A percentile compares a stretch with the other conserved stretches of the same genome.
Conservation (phyloP, 1,140 invertebrate genomes). For the Cotesia glomerata region DNA sequence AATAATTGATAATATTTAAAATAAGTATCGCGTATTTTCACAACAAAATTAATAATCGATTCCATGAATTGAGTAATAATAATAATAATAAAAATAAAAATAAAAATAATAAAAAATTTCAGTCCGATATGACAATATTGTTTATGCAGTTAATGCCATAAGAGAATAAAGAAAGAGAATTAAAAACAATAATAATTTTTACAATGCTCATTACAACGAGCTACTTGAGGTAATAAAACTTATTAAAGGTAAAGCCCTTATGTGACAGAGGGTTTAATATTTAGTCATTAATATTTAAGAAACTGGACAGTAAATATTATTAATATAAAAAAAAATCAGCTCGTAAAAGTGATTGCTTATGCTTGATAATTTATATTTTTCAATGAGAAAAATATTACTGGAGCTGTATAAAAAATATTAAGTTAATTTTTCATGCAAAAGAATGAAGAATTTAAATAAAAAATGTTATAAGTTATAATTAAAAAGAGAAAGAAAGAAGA, state of each 20-base stretch:
- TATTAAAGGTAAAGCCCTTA: not conserved
- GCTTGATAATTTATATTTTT: slow-evolving; percentile 62
- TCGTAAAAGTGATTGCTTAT: slow-evolving; percentile 45
- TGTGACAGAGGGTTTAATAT: slow-evolving; percentile 17
- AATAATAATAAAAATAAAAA: slow-evolving; percentile 21
- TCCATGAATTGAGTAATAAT: slow-evolving; percentile 7
- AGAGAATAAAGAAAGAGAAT: slow-evolving; percentile 24
- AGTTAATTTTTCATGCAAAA: not conserved
- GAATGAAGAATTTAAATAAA: slow-evolving; percentile 8
- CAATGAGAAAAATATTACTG: slow-evolving; percentile 45
- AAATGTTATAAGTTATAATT: slow-evolving; percentile 20
- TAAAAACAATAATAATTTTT: slow-evolving; percentile 31
- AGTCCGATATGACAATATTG: slow-evolving; percentile 56
- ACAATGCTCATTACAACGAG: slow-evolving; percentile 6
- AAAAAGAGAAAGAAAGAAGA: slow-evolving; percentile 17
- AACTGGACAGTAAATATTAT: slow-evolving; percentile 1
- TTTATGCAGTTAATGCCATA: slow-evolving; percentile 43
- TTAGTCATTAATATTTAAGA: slow-evolving; percentile 59
- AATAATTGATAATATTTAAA: slow-evolving; percentile 35
- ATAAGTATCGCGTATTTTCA: slow-evolving; percentile 31
- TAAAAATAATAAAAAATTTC: slow-evolving; percentile 28
- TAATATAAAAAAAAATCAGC: slow-evolving; percentile 4
- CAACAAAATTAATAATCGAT: not conserved
- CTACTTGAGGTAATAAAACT: not conserved
- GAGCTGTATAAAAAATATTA: slow-evolving; percentile 32